Evolutionary conservation across 2,113 vertebrate species (phyloP), one percentile per base, ranked within the genome.

Genomic region (Forbesichthys papilliferus): DNA sequence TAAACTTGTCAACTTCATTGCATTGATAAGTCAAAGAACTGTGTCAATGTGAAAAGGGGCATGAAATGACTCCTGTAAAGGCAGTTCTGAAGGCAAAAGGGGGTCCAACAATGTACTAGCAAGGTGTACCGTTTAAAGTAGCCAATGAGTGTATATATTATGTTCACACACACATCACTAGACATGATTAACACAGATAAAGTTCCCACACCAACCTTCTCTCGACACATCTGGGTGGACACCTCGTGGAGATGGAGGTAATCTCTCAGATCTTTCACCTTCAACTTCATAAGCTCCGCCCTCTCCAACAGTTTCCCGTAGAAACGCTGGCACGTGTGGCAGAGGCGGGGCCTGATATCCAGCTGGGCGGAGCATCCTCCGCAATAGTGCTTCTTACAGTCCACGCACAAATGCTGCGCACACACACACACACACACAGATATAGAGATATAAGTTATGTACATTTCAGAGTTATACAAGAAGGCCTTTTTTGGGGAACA

Each of bases 241-340:
- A 99, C 75, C 76, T 95, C 95, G 0, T 95, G 96, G 54, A 97
- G 95, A 52, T 94, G 94, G 80, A 99, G 83, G 74, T 98, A 99
- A 78, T 99, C 96, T 12, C 97, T 81, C 64, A 99, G 91, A 60
- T 99, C 97, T 89, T 98, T 99, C 86, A 99, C 96, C 68, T 98
- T 98, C 79, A 99, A 93, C 93, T 96, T 99, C 89, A 99, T 96
- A 7, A 99, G 87, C 90, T 97, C 96, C 0, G 95, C 94, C 27
- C 95, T 84, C 85, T 92, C 90, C 1, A 96, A 93, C 59, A 93
- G 92, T 1, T 96, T 95, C 77, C 94, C 94, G 3, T 94, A 94
- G 88, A 98, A 94, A 5, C 95, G 95, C 67, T 92, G 93, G 77
- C 97, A 99, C 7, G 96, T 95, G 72, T 93, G 94, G 89, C 97